Evolutionary conservation across 1,140 invertebrate species (phyloP).

Genomic region (Bombyx mandarina): DNA sequence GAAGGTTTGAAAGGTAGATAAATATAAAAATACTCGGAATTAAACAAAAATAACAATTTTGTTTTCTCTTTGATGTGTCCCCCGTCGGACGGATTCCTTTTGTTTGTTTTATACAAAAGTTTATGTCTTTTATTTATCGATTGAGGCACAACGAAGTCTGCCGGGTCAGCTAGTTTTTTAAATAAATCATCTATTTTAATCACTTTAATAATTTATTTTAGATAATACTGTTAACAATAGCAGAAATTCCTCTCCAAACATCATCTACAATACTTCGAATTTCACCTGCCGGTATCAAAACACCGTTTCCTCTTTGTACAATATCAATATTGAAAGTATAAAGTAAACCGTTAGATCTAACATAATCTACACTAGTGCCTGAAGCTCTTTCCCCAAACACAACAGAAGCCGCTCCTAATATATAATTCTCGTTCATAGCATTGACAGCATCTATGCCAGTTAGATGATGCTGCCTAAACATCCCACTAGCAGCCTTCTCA

Average conservation of each 20-base stretch:
- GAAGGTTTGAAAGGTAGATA: too few relatives aligned
- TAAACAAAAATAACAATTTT: too few relatives aligned
- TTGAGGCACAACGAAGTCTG: too few relatives aligned
- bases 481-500: constrained; percentile 46
- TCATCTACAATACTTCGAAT: constrained; percentile 33
- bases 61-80: too few relatives aligned
- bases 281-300: constrained; percentile 33
- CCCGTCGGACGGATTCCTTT: too few relatives aligned
- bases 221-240: constrained; percentile 25
- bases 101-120: too few relatives aligned
- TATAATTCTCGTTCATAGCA: constrained; percentile 28
- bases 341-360: constrained; percentile 24
- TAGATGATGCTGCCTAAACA: constrained; percentile 43
- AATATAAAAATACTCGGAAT: too few relatives aligned
- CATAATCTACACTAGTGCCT: constrained; percentile 45
- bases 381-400: constrained; percentile 37
- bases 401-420: constrained; percentile 27
- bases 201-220: constrained; percentile 2
- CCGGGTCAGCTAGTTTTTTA: too few relatives aligned
- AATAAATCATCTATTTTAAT: too few relatives aligned
- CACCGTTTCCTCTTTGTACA: constrained; percentile 25
- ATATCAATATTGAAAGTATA: constrained; percentile 45
- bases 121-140: too few relatives aligned
- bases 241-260: constrained; percentile 36
- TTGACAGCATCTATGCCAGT: constrained; percentile 33